Percentiles rank a stretch among this genome's conserved stretches.
phyloP scores from a whole-genome alignment of 92 coral and sea anemone species.

The Phenganax marumi region DNA sequence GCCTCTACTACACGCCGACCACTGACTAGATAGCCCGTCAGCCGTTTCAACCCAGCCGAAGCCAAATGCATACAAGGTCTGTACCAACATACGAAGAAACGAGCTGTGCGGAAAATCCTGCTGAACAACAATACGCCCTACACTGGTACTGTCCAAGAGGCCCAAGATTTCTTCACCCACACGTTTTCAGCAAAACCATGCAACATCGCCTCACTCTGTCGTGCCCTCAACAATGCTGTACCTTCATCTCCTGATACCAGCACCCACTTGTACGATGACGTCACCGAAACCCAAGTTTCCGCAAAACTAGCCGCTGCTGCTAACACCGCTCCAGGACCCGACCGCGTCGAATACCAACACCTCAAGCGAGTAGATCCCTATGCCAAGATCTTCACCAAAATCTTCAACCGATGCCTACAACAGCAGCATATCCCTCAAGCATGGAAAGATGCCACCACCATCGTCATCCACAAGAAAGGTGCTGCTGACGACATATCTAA shows the following conservation, averaged over 20 bases:
- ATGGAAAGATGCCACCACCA: constrained; percentile 38
- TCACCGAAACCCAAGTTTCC: constrained; percentile 14
- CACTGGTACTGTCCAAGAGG: no score
- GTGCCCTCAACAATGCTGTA: constrained; percentile 20
- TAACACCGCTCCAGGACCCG: no score
- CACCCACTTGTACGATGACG: constrained; percentile 6
- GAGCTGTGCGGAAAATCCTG: constrained; percentile 22
- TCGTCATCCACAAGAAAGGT: no score
- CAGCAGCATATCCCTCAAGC: constrained; percentile 26
- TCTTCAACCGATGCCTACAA: no score
- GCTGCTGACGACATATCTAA: no score
- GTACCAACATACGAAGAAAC: constrained; percentile 23
- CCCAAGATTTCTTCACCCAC: constrained; percentile 12
- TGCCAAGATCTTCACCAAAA: background rate
- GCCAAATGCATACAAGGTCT: constrained; percentile 20
- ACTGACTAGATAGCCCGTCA: constrained; percentile 14
- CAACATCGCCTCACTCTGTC: constrained; percentile 14
- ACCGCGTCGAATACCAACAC: no score
- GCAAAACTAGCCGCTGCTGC: constrained; percentile 32
- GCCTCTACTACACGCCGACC: no score
- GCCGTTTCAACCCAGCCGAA: constrained; percentile 25
- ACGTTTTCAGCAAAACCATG: background rate
- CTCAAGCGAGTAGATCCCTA: constrained; percentile 15
- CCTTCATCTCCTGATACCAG: constrained; percentile 18
- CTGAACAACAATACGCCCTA: no score